A percentile compares a stretch with the other conserved stretches of the same genome.
phyloP scores from a whole-genome alignment of 2,888 invertebrate species.

The Polia nebulosa region DNA sequence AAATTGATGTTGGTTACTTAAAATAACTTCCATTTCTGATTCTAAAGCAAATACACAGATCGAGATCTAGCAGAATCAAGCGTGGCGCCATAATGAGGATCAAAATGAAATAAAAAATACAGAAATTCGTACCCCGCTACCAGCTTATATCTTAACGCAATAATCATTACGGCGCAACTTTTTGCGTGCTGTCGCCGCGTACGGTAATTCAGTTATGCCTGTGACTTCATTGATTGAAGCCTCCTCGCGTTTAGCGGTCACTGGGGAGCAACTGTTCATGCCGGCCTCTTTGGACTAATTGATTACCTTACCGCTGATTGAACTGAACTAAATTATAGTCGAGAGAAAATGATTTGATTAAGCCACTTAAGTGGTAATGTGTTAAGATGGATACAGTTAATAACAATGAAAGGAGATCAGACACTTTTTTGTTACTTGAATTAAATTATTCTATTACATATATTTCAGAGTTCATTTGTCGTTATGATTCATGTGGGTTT shows the following conservation, averaged over 20 bases:
- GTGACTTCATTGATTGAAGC: constrained; percentile 72
- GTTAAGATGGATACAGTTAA: constrained; percentile 15
- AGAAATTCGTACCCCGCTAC: constrained; percentile 6
- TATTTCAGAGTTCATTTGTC: neutral
- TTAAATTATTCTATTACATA: neutral
- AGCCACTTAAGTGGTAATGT: constrained; percentile 30
- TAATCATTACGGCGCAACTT: constrained; percentile 67
- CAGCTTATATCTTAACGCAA: constrained; percentile 42
- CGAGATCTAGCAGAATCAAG: too few relatives aligned
- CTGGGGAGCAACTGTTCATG: constrained; percentile 61
- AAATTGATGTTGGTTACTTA: too few relatives aligned
- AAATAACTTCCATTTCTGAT: too few relatives aligned
- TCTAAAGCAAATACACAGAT: too few relatives aligned
- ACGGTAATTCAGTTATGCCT: constrained; percentile 75
- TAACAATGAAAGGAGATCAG: neutral
- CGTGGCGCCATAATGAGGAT: too few relatives aligned
- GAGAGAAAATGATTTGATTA: constrained; percentile 45
- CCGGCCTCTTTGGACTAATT: constrained; percentile 55
- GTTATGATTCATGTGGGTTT: constrained; percentile 7
- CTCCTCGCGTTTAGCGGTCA: constrained; percentile 64
- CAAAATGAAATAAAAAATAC: too few relatives aligned
- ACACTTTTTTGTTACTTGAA: constrained; percentile 14
- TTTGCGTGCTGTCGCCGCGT: constrained; percentile 65
- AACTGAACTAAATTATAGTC: constrained; percentile 38
- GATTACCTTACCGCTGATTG: constrained; percentile 47